phyloP scores from a whole-genome alignment of 2,888 invertebrate genomes.

The Caenorhabditis doughertyi region DNA sequence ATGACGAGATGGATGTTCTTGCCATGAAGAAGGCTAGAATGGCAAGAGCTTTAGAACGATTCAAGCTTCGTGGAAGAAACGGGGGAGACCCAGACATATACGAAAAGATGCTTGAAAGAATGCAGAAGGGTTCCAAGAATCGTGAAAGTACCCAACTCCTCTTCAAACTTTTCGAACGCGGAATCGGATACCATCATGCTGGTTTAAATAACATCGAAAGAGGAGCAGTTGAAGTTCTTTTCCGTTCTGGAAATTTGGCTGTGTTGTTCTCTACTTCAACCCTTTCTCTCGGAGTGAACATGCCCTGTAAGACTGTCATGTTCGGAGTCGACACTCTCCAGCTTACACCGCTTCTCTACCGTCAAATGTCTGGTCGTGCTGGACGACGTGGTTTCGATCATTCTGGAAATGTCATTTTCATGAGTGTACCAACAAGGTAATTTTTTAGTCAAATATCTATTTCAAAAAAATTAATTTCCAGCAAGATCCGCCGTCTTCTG shows the following conservation, averaged over 20 bases:
- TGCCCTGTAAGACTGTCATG: slow-evolving; percentile 82
- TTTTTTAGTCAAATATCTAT: neutral
- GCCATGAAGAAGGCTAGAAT: slow-evolving; percentile 75
- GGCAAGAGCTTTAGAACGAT: slow-evolving; percentile 77
- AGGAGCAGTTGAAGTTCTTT: slow-evolving; percentile 81
- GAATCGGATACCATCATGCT: slow-evolving; percentile 82
- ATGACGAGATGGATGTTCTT: slow-evolving; percentile 75
- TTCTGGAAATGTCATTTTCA: slow-evolving; percentile 81
- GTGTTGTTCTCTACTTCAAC: slow-evolving; percentile 81
- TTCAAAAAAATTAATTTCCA: slow-evolving; percentile 48
- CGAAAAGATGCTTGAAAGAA: slow-evolving; percentile 75
- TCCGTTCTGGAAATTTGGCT: slow-evolving; percentile 80
- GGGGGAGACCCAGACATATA: slow-evolving; percentile 77
- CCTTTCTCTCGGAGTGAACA: slow-evolving; percentile 82
- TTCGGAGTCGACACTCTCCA: slow-evolving; percentile 81
- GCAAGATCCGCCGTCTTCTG: slow-evolving; percentile 81
- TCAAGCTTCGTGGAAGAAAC: slow-evolving; percentile 76
- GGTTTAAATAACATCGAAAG: slow-evolving; percentile 77
- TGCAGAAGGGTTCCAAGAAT: slow-evolving; percentile 68
- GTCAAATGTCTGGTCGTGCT: slow-evolving; percentile 82
- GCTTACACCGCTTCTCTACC: slow-evolving; percentile 80
- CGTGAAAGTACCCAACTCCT: slow-evolving; percentile 73
- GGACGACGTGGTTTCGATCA: slow-evolving; percentile 82
- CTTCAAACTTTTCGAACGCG: slow-evolving; percentile 78
- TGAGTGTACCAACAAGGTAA: slow-evolving; percentile 79